A percentile compares a stretch with the other conserved stretches of the same genome.
Conservation (phyloP, 2,797 vertebrate genomes). For the Lagorchestes hirsutus region DNA sequence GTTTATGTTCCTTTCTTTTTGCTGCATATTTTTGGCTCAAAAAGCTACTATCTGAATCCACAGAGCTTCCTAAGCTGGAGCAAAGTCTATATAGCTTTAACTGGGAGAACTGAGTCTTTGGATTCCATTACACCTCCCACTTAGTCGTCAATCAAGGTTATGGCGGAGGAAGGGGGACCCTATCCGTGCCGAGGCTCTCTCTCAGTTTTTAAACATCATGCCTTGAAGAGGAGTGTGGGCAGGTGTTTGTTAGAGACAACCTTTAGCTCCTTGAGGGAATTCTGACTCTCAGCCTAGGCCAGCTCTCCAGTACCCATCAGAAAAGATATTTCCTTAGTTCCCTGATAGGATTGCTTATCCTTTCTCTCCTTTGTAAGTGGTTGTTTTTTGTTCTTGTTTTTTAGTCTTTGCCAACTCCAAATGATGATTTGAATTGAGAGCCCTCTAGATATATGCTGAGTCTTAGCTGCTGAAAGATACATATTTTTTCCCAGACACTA, state of each 20-base stretch:
- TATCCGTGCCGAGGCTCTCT: background rate
- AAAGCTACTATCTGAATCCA: slow-evolving; percentile 85
- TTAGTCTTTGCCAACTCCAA: slow-evolving; percentile 71
- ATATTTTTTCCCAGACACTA: slow-evolving; percentile 57
- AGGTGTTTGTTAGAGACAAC: background rate
- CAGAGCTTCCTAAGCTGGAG: slow-evolving; percentile 84
- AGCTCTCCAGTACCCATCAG: accelerated
- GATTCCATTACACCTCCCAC: slow-evolving; percentile 15
- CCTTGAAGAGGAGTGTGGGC: slow-evolving; percentile 1
- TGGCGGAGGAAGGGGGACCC: background rate
- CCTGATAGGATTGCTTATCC: background rate
- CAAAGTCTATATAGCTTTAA: slow-evolving; percentile 73
- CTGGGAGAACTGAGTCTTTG: slow-evolving; percentile 45
- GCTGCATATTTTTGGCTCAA: slow-evolving; percentile 85
- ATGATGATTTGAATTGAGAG: slow-evolving; percentile 65
- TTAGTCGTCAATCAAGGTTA: background rate
- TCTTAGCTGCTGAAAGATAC: slow-evolving; percentile 76
- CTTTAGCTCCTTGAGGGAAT: background rate
- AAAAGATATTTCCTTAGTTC: accelerated
- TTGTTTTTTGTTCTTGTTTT: background rate
- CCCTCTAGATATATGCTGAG: slow-evolving; percentile 62
- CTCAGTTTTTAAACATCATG: background rate
- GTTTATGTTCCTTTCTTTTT: slow-evolving; percentile 88
- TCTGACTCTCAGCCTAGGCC: background rate
- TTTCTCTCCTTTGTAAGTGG: background rate